These are phyloP conservation scores for Papilio dardanus DNA, from an alignment of 1,140 invertebrate genomes.

Conservation along the genomic window DNA sequence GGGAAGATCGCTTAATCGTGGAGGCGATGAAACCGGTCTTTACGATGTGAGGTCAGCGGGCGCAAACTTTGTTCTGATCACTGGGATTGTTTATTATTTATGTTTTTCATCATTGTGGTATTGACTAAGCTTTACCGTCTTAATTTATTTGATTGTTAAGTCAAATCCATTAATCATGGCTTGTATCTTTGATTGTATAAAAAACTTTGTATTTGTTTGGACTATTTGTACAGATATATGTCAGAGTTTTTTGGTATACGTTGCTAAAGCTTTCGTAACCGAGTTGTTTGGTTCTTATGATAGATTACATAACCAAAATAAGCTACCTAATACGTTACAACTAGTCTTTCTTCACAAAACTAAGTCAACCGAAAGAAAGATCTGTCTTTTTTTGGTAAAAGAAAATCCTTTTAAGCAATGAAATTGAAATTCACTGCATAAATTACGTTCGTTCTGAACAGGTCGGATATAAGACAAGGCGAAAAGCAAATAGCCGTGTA, in stretches of 20 bases:
- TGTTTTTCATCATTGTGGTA: neutral
- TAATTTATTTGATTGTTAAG: neutral
- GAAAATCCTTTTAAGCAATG: constrained; percentile 19
- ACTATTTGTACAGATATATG: no score
- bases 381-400: neutral
- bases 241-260: no score
- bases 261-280: no score
- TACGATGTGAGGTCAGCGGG: constrained; percentile 53
- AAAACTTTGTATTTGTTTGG: no score
- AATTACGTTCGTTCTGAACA: constrained; percentile 14
- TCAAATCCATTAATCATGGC: neutral
- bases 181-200: no score
- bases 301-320: no score
- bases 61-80: constrained; percentile 49
- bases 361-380: neutral
- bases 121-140: neutral
- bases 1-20: constrained; percentile 75
- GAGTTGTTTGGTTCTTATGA: no score
- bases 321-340: neutral
- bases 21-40: constrained; percentile 59
- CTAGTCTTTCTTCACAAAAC: neutral
- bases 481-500: constrained; percentile 39
- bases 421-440: constrained; percentile 37
- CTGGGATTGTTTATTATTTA: constrained; percentile 44
- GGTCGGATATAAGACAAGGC: constrained; percentile 31